Base-by-base conservation (phyloP, 2,888 invertebrate species). In the Oscheius sp. region DNA sequence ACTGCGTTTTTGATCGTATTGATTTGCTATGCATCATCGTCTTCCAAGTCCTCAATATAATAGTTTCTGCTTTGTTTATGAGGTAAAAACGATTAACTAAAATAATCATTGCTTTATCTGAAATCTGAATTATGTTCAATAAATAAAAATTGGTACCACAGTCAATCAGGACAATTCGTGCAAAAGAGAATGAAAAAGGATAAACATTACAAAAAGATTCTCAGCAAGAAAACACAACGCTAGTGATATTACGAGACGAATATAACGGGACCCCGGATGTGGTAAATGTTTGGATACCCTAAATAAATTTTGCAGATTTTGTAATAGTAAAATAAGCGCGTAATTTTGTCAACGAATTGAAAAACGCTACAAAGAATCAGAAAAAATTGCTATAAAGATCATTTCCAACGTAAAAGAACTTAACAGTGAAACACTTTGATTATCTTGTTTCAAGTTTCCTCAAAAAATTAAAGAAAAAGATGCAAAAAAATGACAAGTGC, bases 31-130 rank as follows among this genome's bases (percentile, higher is more conserved):
- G 32, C 17, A 57, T 69, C 24, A 41, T 64, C 5, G 14, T 65
- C 17, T 69, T 69, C 50, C 69, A 69, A 32, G 38, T 41, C 2
- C 28, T 56, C n/a, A 69, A 69, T 30, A 50, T 65, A 5, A 57
- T 45, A 17, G 69, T 44, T n/a, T 69, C 69, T 1, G 65, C 50
- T 3, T 12, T 69, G 8, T 69, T 65, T 50, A 69, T 69, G 69
- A 49, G 69, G 30, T 69, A 20, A 61, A 36, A 28, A n/a, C n/a
- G 26, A 28, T 12, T 2, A 9, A 56, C 14, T 56, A 32, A 6
- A 30, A 28, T 24, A 41, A 28, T 26, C 44, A 44, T 61, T 32
- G 56, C 56, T 56, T 56, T 56, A 56, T 56, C 44, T 38, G 26
- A 44, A 61, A 61, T 61, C 28, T 61, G 61, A 30, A 61, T 47